Evolutionary conservation across 1,140 invertebrate species (phyloP).

Genomic region (Drosophila nikananu): DNA sequence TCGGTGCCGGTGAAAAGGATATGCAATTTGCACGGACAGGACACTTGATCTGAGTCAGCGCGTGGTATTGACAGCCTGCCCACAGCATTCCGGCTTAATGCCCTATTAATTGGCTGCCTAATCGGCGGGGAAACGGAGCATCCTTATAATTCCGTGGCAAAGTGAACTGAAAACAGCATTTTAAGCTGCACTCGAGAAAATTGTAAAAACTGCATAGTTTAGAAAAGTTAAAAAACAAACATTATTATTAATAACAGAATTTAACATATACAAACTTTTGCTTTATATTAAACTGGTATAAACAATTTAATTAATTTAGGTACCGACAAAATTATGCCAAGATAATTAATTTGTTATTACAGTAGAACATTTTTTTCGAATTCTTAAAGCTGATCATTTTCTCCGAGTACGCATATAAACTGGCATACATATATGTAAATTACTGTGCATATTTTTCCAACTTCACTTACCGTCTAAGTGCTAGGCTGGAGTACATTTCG

Average conservation of each 20-base stretch:
- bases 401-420: background rate
- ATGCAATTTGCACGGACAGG: slow-evolving; percentile 64
- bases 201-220: background rate
- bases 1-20: slow-evolving; percentile 46
- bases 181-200: background rate
- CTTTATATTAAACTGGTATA: background rate
- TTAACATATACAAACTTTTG: background rate
- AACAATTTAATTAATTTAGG: background rate
- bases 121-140: background rate
- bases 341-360: background rate
- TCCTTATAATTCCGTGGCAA: background rate
- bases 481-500: slow-evolving; percentile 39
- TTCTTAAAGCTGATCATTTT: background rate
- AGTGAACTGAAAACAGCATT: background rate
- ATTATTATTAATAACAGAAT: background rate
- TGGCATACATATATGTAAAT: slow-evolving; percentile 23
- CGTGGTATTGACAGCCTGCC: slow-evolving; percentile 27
- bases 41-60: slow-evolving; percentile 49
- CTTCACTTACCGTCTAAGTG: slow-evolving; percentile 28
- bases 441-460: slow-evolving; percentile 36
- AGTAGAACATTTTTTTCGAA: background rate
- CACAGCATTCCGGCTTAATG: slow-evolving; percentile 45
- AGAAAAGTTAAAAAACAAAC: background rate
- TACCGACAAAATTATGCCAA: background rate
- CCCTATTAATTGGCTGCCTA: slow-evolving; percentile 65